Percentiles rank a stretch among this genome's conserved stretches.
Evolutionary conservation across 2,888 invertebrate species (phyloP).

Genomic region (Drosophila anomelani): DNA sequence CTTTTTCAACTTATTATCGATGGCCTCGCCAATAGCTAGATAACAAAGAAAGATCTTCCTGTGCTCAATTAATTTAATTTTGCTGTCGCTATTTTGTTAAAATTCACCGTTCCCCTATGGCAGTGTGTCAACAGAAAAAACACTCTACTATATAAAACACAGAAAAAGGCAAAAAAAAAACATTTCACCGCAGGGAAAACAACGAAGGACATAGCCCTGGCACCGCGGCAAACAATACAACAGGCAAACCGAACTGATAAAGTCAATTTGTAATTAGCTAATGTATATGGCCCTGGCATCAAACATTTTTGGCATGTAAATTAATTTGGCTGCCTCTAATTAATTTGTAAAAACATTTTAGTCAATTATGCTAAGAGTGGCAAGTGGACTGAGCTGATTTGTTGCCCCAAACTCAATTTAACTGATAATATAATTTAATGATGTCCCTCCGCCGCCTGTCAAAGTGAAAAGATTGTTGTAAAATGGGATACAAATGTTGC

Average conservation of each 20-base stretch:
- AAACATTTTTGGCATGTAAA: conserved; percentile 53
- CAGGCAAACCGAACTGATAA: conserved; percentile 55
- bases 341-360: conserved; percentile 37
- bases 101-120: conserved; percentile 5
- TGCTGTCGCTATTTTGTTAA: conserved; percentile 1
- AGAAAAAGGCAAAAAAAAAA: background rate
- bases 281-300: conserved; percentile 51
- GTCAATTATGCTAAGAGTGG: conserved; percentile 22
- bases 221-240: conserved; percentile 16
- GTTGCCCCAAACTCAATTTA: conserved; percentile 18
- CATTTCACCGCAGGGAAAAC: conserved; percentile 18
- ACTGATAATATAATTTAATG: conserved; percentile 25
- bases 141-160: background rate
- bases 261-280: conserved; percentile 73
- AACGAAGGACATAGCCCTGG: conserved; percentile 5
- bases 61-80: conserved; percentile 1
- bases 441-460: background rate
- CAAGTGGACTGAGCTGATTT: conserved; percentile 8
- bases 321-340: conserved; percentile 47
- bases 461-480: background rate
- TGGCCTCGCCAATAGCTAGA: background rate
- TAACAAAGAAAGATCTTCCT: background rate
- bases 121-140: conserved; percentile 1
- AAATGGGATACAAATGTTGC: background rate
- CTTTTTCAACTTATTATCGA: background rate